These are phyloP conservation scores for Orchestes rusci DNA, from an alignment of 2,888 invertebrate species.

Conservation along the genomic window DNA sequence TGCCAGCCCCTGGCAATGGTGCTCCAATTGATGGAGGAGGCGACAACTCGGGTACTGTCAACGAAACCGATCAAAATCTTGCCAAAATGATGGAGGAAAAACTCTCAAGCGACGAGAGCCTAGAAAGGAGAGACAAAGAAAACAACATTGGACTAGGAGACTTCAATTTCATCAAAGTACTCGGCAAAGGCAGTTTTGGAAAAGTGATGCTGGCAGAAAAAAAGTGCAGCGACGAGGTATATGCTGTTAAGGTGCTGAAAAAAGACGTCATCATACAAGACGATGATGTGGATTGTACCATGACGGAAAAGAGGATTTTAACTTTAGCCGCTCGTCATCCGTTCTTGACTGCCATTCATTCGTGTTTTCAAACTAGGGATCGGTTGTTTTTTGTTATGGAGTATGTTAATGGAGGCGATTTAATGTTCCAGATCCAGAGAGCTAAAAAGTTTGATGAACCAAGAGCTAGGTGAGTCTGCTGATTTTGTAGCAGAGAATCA, in stretches of 20 bases:
- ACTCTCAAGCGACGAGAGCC: conserved; percentile 38
- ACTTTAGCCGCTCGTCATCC: conserved; percentile 97
- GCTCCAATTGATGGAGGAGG: conserved; percentile 35
- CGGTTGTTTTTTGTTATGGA: conserved; percentile 97
- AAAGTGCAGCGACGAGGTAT: conserved; percentile 87
- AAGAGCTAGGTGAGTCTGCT: conserved; percentile 52
- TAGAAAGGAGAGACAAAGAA: conserved; percentile 24
- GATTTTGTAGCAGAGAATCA: conserved; percentile 34
- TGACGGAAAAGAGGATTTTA: conserved; percentile 96
- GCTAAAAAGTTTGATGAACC: conserved; percentile 97
- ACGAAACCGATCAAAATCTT: conserved; percentile 35
- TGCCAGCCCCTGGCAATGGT: conserved; percentile 40
- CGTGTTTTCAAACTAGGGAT: conserved; percentile 91
- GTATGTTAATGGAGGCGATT: conserved; percentile 96
- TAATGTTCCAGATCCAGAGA: conserved; percentile 99
- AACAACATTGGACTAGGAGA: conserved; percentile 70
- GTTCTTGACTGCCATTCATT: conserved; percentile 94
- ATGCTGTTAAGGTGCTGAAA: conserved; percentile 84
- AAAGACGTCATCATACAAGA: conserved; percentile 98
- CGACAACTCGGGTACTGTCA: conserved; percentile 34
- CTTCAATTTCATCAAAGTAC: conserved; percentile 96
- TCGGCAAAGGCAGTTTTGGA: conserved; percentile 98
- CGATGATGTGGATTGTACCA: conserved; percentile 98
- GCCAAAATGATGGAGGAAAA: conserved; percentile 45
- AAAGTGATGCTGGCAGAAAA: conserved; percentile 98